A percentile compares a stretch with the other conserved stretches of the same genome.
phyloP scores from a whole-genome alignment of 2,888 invertebrate species.

The Ametastegia equiseti region DNA sequence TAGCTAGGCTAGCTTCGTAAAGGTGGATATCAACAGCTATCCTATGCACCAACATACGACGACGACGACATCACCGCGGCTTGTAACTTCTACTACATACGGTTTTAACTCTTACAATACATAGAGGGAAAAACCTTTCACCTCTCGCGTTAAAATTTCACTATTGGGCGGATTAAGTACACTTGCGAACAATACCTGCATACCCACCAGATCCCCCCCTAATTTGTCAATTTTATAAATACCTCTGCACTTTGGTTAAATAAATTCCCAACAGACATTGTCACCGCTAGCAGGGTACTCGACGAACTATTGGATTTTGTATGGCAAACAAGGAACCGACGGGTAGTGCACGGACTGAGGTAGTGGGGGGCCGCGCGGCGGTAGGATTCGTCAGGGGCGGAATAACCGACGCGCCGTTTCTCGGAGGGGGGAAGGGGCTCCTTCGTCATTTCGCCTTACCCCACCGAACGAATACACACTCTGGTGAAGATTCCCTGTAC shows the following conservation, averaged over 20 bases:
- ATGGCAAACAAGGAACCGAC: slow-evolving; percentile 76
- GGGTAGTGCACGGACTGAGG: slow-evolving; percentile 65
- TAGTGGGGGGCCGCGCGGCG: slow-evolving; percentile 55
- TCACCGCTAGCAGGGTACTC: slow-evolving; percentile 67
- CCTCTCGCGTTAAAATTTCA: slow-evolving; percentile 25
- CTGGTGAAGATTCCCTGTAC: too few relatives aligned
- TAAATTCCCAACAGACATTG: slow-evolving; percentile 28
- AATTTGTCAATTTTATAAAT: slow-evolving; percentile 39
- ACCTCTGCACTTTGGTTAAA: slow-evolving; percentile 10
- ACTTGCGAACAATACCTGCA: too few relatives aligned
- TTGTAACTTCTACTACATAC: background rate
- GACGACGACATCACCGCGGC: background rate
- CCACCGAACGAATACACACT: background rate
- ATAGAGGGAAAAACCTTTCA: background rate
- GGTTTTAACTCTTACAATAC: background rate
- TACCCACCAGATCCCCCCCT: background rate
- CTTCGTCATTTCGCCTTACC: background rate
- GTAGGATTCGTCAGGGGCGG: slow-evolving; percentile 49
- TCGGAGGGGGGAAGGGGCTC: background rate
- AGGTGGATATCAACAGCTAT: background rate
- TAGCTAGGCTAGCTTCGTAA: too few relatives aligned
- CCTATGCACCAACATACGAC: slow-evolving; percentile 12
- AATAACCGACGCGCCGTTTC: slow-evolving; percentile 53
- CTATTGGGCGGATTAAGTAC: too few relatives aligned
- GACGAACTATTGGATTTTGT: slow-evolving; percentile 76